Conservation (phyloP, 2,797 vertebrate species). For the Pseudopleuronectes americanus region DNA sequence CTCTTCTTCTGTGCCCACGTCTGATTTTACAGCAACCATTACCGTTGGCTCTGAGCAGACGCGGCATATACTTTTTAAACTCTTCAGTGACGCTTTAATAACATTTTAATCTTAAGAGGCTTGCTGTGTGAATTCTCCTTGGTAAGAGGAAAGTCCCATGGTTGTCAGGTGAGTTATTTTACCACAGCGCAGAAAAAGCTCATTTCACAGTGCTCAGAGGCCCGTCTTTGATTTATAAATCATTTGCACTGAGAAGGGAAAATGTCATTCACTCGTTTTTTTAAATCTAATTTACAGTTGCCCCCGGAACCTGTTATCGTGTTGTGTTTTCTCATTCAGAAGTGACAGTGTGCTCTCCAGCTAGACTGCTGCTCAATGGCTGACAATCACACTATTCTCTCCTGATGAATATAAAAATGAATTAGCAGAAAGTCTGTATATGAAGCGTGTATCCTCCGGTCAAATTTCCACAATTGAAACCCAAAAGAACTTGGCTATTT, state of each 20-base stretch:
- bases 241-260: conserved; percentile 58
- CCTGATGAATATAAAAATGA: conserved; percentile 27
- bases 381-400: conserved; percentile 15
- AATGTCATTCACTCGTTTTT: conserved; percentile 69
- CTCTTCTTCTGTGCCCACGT: no score
- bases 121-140: conserved; percentile 7
- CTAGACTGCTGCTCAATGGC: conserved; percentile 15
- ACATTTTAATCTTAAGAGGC: conserved; percentile 40
- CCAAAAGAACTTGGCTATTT: conserved; percentile 8
- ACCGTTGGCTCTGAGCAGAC: background rate
- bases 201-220: conserved; percentile 65
- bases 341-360: conserved; percentile 34
- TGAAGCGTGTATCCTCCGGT: conserved; percentile 11
- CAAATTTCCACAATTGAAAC: conserved; percentile 17
- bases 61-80: conserved; percentile 14
- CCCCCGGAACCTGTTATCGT: conserved; percentile 52
- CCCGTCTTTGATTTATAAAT: conserved; percentile 63
- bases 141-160: conserved; percentile 27
- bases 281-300: conserved; percentile 67
- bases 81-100: conserved; percentile 28
- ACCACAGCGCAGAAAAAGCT: conserved; percentile 53
- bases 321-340: conserved; percentile 49
- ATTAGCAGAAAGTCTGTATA: conserved; percentile 10
- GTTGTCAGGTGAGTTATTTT: conserved; percentile 60
- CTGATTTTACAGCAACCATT: no score